These are phyloP conservation scores for Acrocephalus kingi DNA, from an alignment of 2,113 vertebrate genomes.

Conservation along the genomic window DNA sequence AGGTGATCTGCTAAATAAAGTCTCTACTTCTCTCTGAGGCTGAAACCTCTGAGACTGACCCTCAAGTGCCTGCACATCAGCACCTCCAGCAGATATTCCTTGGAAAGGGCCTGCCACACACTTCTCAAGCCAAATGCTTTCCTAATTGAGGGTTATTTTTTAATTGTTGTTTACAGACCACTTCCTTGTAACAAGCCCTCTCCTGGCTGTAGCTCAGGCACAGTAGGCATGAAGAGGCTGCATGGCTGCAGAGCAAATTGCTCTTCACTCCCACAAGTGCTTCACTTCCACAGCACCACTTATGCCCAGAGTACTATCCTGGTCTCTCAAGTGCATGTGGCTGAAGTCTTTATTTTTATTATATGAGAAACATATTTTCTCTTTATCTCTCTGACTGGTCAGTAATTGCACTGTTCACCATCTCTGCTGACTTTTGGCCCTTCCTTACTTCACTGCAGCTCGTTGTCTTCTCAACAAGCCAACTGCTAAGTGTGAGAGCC, in stretches of 20 bases:
- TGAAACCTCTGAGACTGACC: neutral
- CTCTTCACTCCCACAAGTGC: constrained; percentile 7
- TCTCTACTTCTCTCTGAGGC: neutral
- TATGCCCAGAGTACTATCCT: neutral
- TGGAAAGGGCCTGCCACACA: neutral
- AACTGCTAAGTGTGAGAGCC: neutral
- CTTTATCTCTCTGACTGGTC: neutral
- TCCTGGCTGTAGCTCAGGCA: neutral
- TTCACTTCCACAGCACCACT: neutral
- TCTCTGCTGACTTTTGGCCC: neutral
- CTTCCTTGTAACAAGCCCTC: neutral
- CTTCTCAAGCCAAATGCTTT: neutral
- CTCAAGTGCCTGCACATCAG: neutral
- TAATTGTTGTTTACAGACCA: constrained; percentile 38
- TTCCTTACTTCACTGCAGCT: neutral
- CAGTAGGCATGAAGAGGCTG: neutral
- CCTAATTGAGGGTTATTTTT: neutral
- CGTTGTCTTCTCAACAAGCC: neutral
- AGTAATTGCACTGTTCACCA: neutral
- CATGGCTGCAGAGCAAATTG: constrained; percentile 19
- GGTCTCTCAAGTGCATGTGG: neutral
- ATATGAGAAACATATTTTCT: neutral
- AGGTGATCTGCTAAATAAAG: neutral
- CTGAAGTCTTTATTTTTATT: neutral
- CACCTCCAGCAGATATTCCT: neutral